A percentile compares a stretch with the other conserved stretches of the same genome.
Conservation (phyloP, 1,140 invertebrate species). For the Tribolium madens region DNA sequence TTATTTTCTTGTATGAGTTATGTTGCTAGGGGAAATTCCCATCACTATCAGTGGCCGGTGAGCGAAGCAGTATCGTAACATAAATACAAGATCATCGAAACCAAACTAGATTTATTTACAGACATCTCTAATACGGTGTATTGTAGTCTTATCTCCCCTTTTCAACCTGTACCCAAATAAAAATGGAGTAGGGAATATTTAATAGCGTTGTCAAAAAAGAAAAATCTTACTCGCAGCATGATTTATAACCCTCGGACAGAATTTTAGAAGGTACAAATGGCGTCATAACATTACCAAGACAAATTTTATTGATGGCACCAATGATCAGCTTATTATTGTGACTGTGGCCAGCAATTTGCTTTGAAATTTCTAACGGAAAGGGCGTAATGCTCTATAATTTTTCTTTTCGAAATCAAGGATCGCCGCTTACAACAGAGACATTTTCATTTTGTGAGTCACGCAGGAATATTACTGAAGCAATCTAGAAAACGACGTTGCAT, state of each 20-base stretch:
- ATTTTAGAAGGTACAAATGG: slow-evolving; percentile 14
- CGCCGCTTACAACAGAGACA: slow-evolving; percentile 5
- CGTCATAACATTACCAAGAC: slow-evolving; percentile 8
- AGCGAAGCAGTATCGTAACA: slow-evolving; percentile 20
- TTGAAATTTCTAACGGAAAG: slow-evolving; percentile 8
- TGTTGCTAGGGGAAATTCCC: slow-evolving; percentile 28
- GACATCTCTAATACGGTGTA: slow-evolving; percentile 20
- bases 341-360: slow-evolving; percentile 9
- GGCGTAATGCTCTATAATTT: slow-evolving; percentile 3
- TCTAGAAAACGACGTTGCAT: slow-evolving; percentile 37
- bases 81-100: slow-evolving; percentile 37
- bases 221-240: background rate
- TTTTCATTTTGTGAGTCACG: slow-evolving; percentile 35
- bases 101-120: slow-evolving; percentile 35
- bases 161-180: slow-evolving; percentile 26
- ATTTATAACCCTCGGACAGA: slow-evolving; percentile 7
- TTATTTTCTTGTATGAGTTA: slow-evolving; percentile 11
- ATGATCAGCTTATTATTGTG: slow-evolving; percentile 22
- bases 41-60: slow-evolving; percentile 12
- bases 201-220: slow-evolving; percentile 28
- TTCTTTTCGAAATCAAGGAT: slow-evolving; percentile 15
- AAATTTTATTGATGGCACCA: slow-evolving; percentile 12
- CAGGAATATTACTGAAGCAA: slow-evolving; percentile 31
- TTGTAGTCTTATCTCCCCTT: slow-evolving; percentile 27
- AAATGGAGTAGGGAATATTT: slow-evolving; percentile 14